Base-by-base conservation (phyloP, 2,888 invertebrate genomes). In the Troides oblongomaculatus region DNA sequence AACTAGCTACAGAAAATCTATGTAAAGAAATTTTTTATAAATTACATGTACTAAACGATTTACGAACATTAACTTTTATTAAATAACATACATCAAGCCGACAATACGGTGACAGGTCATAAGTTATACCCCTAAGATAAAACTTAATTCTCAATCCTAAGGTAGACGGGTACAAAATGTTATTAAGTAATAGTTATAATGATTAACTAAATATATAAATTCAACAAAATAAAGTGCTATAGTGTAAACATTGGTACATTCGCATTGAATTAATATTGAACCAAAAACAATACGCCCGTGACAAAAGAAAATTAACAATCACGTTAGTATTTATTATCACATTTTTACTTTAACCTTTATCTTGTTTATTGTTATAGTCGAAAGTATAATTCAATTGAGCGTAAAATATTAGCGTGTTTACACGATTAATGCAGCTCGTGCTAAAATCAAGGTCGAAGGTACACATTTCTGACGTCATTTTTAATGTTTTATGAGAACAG, bases 371-470 rank as follows among this genome's bases (percentile, higher is more conserved):
- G 46, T 46, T 46, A 46, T 12, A 46, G 12, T 46, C 46, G 14
- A 46, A 21, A n/a, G 74, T 76, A 76, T 79, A 78, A 79, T 79
- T 79, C 74, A 77, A 74, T 75, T 72, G 73, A 72, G 70, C 72
- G 74, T 72, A 73, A 71, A 73, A 65, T 66, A 74, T 70, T 72
- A 66, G 72, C 71, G 77, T 75, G 78, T 77, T 77, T 78, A 74
- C 78, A 82, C 83, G 82, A 84, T 83, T 84, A 83, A 86, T 85
- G 80, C 79, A 81, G 72, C 73, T 71, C 74, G 73, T 76, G 74
- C 74, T 75, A 77, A 69, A 73, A 69, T 74, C 76, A 84, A 83
- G 84, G 83, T 75, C 69, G 62, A 63, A 67, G 68, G 69, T 12
- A 57, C 21, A 46, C 46, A 46, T 46, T 46, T n/a, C 17, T 62